These are phyloP conservation scores for Pentalonia nigronervosa DNA, from an alignment of 1,140 invertebrate genomes.

Conservation along the genomic window DNA sequence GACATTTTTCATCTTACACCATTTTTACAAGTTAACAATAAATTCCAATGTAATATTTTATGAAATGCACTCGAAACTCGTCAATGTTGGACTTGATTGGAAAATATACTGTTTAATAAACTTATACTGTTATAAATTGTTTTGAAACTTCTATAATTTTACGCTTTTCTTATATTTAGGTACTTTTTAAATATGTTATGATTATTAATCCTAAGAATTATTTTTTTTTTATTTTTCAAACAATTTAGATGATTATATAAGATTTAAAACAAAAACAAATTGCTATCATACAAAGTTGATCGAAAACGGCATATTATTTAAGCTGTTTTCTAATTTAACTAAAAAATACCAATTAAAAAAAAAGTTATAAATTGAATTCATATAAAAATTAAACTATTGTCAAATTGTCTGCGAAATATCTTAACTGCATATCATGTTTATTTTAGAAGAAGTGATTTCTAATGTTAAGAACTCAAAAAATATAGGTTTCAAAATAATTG, in stretches of 20 bases:
- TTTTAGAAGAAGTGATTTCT: neutral
- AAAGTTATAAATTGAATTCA: neutral
- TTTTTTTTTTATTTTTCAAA: neutral
- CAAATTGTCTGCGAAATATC: neutral
- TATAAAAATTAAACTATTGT: neutral
- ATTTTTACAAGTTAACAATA: neutral
- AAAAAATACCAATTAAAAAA: neutral
- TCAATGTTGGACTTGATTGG: neutral
- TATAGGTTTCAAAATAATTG: neutral
- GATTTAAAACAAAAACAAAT: neutral
- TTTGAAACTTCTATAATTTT: neutral
- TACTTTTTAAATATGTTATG: neutral
- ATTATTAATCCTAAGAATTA: neutral
- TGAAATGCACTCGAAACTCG: neutral
- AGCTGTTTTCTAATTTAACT: neutral
- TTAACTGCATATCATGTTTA: neutral
- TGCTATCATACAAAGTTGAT: neutral
- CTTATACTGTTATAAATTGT: conserved; percentile 4
- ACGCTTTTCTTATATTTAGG: neutral
- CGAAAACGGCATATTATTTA: neutral
- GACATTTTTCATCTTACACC: neutral
- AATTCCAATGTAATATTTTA: neutral
- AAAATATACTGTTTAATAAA: neutral
- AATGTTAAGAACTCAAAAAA: neutral
- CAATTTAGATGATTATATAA: neutral